Conservation (phyloP, 1,140 invertebrate species). For the Anoplophora glabripennis region DNA sequence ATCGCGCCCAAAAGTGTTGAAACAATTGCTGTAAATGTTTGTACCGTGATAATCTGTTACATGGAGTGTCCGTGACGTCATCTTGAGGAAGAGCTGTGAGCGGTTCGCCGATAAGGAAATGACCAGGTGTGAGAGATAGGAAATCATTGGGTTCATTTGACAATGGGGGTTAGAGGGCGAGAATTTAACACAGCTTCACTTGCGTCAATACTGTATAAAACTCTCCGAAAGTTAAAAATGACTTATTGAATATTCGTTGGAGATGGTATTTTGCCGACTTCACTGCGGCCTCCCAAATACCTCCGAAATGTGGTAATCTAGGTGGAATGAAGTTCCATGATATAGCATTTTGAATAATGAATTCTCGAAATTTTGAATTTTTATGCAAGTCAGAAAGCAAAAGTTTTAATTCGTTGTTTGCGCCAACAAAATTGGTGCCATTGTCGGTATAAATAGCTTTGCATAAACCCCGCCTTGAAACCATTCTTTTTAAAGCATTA, state of each 20-base stretch:
- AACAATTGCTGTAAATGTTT: conserved; percentile 31
- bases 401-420: not conserved
- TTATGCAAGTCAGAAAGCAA: not conserved
- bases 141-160: conserved; percentile 40
- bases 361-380: not conserved
- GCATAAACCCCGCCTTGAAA: conserved; percentile 32
- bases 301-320: conserved; percentile 13
- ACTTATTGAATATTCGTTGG: not conserved
- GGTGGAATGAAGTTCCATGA: conserved; percentile 13
- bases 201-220: conserved; percentile 36
- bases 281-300: conserved; percentile 10
- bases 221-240: conserved; percentile 15
- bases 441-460: not conserved
- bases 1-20: conserved; percentile 33
- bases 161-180: conserved; percentile 43
- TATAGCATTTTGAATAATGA: not conserved
- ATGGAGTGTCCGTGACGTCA: conserved; percentile 20
- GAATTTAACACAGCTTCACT: conserved; percentile 44
- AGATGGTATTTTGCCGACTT: conserved; percentile 10
- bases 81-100: conserved; percentile 40
- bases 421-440: not conserved
- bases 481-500: conserved; percentile 43
- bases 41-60: conserved; percentile 28
- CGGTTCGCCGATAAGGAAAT: conserved; percentile 41
- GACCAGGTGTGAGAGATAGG: conserved; percentile 36